Evolutionary conservation across 2,113 vertebrate genomes (phyloP), one percentile per base, ranked within the genome.

Genomic region (Gasterosteus nipponicus): DNA sequence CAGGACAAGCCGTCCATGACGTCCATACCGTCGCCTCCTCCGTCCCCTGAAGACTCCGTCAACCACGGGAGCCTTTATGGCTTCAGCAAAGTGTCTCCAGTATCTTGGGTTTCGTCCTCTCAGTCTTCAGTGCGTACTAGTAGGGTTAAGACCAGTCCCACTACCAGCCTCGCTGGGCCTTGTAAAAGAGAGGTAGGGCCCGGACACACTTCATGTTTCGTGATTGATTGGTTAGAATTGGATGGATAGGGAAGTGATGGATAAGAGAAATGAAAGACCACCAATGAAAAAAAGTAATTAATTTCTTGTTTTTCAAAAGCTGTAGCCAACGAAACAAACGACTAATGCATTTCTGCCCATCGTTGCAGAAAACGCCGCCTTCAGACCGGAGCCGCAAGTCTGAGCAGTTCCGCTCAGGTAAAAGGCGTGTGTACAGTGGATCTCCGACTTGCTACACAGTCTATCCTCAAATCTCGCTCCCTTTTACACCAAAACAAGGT

Each of bases 361-460:
- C 12, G 18, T 74, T 57, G 65, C 71, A 94, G 94, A 91, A 90
- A 86, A 92, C 92, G 38, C 92, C 92, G 31, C 2, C n/a, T 44
- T 84, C 77, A 71, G 53, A 62, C 16, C 29, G 6, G 51, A 59
- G 75, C n/a, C 18, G 31, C 29, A 77, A 77, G 7, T 26, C 57
- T 35, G 2, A 57, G 26, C 70, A 86, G 39, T 39, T 44, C 78
- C 85, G 67, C 3, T 94, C 94, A 90, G 93, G 93, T 94, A 87
- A 89, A 62, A 65, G 2, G 46, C 42, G 8, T 56, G 7, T 18
- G 9, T 54, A 11, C 16, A 35, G 29, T 69, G 19, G n/a, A 69
- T 29, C 41, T 66, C 3, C 3, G 0, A 29, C 0, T 73, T 65
- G 16, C 31, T 70, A 15, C 15, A 38, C 4, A 57, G 14, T 47